Percentiles rank a stretch among this genome's conserved stretches.
phyloP scores from a whole-genome alignment of 2,797 vertebrate species.

The Myotis daubentonii region DNA sequence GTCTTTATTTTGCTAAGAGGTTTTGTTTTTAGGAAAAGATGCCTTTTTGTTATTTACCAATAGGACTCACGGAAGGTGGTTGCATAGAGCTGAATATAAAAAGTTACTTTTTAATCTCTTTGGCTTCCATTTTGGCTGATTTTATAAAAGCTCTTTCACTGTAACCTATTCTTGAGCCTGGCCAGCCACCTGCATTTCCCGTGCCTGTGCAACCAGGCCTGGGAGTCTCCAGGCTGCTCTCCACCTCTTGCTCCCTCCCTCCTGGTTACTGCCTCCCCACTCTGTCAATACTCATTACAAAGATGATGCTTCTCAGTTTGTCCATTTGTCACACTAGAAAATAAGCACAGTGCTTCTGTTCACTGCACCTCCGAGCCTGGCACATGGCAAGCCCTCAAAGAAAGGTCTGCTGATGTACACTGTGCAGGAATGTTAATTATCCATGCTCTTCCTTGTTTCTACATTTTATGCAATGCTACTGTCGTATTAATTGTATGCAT shows the following conservation, averaged over 20 bases:
- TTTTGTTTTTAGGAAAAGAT: not conserved
- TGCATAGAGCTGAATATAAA: not conserved
- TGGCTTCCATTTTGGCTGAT: not conserved
- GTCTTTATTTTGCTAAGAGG: not conserved
- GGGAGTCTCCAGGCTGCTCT: not conserved
- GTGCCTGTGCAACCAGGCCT: no score
- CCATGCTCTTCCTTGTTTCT: not conserved
- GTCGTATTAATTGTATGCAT: not conserved
- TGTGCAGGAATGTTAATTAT: not conserved
- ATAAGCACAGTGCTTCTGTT: not conserved
- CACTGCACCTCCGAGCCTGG: not conserved
- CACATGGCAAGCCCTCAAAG: not conserved
- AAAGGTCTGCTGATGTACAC: not conserved
- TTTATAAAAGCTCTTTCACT: not conserved
- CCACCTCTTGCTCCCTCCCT: not conserved
- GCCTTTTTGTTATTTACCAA: not conserved
- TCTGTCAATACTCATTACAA: not conserved
- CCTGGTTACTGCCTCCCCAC: not conserved
- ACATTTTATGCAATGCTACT: not conserved
- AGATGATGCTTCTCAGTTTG: not conserved
- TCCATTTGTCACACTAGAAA: not conserved
- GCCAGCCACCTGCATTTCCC: not conserved
- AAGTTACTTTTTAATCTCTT: not conserved
- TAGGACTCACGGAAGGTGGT: not conserved
- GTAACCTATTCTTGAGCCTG: not conserved